Conservation (phyloP, 2,113 vertebrate genomes). For the Anseranas semipalmata region DNA sequence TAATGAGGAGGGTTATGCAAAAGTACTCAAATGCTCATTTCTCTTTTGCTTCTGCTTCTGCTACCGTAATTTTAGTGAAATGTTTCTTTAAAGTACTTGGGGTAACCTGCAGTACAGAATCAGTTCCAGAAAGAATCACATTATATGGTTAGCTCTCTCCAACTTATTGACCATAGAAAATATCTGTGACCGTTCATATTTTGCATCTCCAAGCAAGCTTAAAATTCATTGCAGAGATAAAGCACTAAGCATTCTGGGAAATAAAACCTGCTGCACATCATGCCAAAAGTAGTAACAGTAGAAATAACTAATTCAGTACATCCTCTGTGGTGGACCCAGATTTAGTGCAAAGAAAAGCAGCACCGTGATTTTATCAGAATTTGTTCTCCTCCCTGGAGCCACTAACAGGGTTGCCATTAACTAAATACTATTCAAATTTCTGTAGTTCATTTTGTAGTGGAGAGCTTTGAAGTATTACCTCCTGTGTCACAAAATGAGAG, state of each 20-base stretch:
- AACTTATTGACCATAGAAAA: neutral
- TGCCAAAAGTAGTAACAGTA: neutral
- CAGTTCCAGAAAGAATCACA: neutral
- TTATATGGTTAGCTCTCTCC: neutral
- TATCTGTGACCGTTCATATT: neutral
- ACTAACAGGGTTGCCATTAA: neutral
- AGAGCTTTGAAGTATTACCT: constrained; percentile 40
- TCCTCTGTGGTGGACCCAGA: neutral
- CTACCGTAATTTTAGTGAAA: neutral
- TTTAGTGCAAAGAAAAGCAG: neutral
- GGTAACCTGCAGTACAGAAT: neutral
- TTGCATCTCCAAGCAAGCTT: neutral
- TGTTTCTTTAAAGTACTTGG: neutral
- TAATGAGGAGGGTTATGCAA: neutral
- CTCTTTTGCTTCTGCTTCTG: neutral
- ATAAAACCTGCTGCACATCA: neutral
- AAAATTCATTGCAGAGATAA: constrained; percentile 13
- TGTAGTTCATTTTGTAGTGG: neutral
- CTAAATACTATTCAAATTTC: constrained; percentile 20
- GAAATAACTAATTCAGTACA: neutral
- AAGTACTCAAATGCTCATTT: neutral
- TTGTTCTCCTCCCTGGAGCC: constrained; percentile 9
- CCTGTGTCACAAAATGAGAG: constrained; percentile 1
- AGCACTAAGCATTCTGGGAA: neutral
- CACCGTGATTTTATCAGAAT: neutral